Conservation (phyloP, 2,888 invertebrate species). For the Cantharis rustica region DNA sequence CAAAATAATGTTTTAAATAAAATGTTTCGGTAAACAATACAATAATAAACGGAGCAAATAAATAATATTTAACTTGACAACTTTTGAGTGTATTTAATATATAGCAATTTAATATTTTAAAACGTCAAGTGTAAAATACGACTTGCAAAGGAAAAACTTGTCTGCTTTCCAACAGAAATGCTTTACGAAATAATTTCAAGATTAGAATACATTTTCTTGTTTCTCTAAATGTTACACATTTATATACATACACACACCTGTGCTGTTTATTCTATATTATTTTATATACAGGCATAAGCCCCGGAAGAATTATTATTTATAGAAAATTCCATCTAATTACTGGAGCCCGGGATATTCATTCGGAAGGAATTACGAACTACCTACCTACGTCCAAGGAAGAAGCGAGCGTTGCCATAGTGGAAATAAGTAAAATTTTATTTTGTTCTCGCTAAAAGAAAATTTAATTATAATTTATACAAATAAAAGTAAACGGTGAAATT, state of each 20-base stretch:
- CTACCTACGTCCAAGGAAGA: no score
- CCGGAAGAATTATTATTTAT: neutral
- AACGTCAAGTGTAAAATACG: neutral
- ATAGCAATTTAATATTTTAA: neutral
- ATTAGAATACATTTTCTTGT: neutral
- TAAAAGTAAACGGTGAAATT: neutral
- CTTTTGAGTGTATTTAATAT: neutral
- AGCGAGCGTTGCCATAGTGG: neutral
- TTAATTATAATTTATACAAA: neutral
- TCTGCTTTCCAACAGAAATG: neutral
- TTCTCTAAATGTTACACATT: neutral
- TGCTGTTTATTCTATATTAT: neutral
- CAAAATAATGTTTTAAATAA: neutral
- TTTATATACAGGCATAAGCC: neutral
- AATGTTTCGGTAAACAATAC: neutral
- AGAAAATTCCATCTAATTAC: neutral
- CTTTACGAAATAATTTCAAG: neutral
- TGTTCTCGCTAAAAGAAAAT: neutral
- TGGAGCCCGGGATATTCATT: neutral
- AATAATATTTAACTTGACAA: neutral
- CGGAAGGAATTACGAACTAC: neutral
- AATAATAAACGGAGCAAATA: neutral
- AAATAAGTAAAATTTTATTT: neutral
- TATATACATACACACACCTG: neutral
- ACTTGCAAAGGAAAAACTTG: neutral